phyloP scores from a whole-genome alignment of 2,888 invertebrate species.

The Coleophora deauratella region DNA sequence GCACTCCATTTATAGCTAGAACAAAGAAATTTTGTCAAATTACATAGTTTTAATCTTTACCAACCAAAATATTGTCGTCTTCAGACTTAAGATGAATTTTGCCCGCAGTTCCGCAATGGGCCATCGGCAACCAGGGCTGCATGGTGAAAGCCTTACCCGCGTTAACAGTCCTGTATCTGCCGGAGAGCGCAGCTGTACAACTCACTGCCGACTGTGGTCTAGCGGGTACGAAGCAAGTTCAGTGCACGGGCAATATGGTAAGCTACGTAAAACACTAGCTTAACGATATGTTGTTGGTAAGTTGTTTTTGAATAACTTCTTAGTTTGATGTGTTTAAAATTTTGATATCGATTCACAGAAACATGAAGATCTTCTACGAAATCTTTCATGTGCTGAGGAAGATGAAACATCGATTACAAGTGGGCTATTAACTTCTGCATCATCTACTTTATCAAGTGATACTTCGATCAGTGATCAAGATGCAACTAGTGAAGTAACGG shows the following conservation, averaged over 20 bases:
- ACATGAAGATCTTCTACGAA: slow-evolving; percentile 74
- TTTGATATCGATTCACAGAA: slow-evolving; percentile 67
- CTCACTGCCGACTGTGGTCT: slow-evolving; percentile 84
- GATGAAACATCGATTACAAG: slow-evolving; percentile 47
- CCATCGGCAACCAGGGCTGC: slow-evolving; percentile 78
- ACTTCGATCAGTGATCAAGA: slow-evolving; percentile 35
- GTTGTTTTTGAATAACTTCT: neutral
- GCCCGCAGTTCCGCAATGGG: slow-evolving; percentile 82
- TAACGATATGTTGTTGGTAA: too few relatives aligned
- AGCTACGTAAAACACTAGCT: slow-evolving; percentile 26
- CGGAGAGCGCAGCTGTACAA: slow-evolving; percentile 84
- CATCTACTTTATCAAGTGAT: slow-evolving; percentile 35
- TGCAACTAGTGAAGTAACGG: slow-evolving; percentile 32
- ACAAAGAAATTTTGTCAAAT: too few relatives aligned
- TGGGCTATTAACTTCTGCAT: slow-evolving; percentile 23
- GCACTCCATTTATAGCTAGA: too few relatives aligned
- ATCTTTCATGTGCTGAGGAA: slow-evolving; percentile 73
- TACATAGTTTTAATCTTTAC: too few relatives aligned
- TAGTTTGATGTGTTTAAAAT: neutral
- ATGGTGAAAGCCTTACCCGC: slow-evolving; percentile 82
- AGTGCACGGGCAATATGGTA: slow-evolving; percentile 85
- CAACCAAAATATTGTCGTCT: too few relatives aligned
- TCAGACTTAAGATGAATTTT: slow-evolving; percentile 9
- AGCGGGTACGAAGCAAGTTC: slow-evolving; percentile 81
- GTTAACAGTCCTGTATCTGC: slow-evolving; percentile 82